Conservation (phyloP, 2,797 vertebrate genomes). For the Sebastes steindachneri region DNA sequence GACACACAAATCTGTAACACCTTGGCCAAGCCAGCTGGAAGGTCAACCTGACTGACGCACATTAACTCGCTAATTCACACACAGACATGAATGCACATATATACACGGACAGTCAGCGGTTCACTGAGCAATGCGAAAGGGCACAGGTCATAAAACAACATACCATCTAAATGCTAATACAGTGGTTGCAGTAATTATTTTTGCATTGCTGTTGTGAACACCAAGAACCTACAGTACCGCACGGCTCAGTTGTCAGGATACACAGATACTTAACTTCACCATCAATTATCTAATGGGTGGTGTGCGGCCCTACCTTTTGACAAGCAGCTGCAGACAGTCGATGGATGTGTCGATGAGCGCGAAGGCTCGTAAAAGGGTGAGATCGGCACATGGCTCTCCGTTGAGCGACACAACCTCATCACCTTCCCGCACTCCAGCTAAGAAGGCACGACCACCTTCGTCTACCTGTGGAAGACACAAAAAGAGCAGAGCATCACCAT, state of each 20-base stretch:
- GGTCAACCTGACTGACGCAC: slow-evolving; percentile 62
- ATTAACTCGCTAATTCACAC: slow-evolving; percentile 31
- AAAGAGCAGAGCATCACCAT: too few species aligned
- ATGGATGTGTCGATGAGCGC: slow-evolving; percentile 86
- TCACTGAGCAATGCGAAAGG: slow-evolving; percentile 51
- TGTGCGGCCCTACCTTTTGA: slow-evolving; percentile 88
- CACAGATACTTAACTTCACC: neutral
- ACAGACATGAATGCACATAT: slow-evolving; percentile 3
- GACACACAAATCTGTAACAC: slow-evolving; percentile 48
- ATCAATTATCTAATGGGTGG: neutral
- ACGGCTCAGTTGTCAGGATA: neutral
- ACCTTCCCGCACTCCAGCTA: slow-evolving; percentile 88
- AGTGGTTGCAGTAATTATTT: slow-evolving; percentile 39
- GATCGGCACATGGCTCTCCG: slow-evolving; percentile 88
- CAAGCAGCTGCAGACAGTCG: slow-evolving; percentile 89
- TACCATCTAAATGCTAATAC: slow-evolving; percentile 72
- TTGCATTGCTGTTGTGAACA: neutral
- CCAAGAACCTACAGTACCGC: neutral
- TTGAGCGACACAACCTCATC: slow-evolving; percentile 96
- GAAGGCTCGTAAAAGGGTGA: slow-evolving; percentile 88
- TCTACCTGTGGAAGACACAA: slow-evolving; percentile 81
- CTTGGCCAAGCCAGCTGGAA: slow-evolving; percentile 53
- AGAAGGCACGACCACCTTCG: slow-evolving; percentile 84
- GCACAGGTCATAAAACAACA: slow-evolving; percentile 63
- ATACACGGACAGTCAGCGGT: slow-evolving; percentile 27